Evolutionary conservation across 2,888 invertebrate genomes (phyloP).

Genomic region (Rhogogaster chlorosoma): DNA sequence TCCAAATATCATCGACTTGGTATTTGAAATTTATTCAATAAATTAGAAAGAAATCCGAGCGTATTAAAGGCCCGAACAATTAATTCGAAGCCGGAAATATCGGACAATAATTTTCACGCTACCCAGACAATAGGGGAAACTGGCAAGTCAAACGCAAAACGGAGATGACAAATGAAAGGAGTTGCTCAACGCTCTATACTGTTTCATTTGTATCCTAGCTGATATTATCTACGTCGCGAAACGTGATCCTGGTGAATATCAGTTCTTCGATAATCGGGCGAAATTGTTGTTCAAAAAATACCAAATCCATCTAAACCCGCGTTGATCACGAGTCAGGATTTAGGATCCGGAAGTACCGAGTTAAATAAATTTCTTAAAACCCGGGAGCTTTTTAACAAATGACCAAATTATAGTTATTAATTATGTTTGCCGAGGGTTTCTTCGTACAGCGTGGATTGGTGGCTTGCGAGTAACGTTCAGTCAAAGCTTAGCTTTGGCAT

Average conservation of each 20-base stretch:
- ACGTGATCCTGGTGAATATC: not conserved
- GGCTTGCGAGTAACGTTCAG: constrained; percentile 62
- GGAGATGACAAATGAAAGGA: constrained; percentile 71
- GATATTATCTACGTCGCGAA: constrained; percentile 20
- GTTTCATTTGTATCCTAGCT: constrained; percentile 58
- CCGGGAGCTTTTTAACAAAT: constrained; percentile 10
- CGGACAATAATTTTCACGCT: constrained; percentile 36
- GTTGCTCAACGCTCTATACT: constrained; percentile 56
- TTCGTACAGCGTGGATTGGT: constrained; percentile 18
- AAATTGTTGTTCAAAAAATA: not conserved
- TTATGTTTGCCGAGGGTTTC: constrained; percentile 36
- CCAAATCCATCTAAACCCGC: not conserved
- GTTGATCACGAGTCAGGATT: not conserved
- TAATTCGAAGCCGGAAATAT: not conserved
- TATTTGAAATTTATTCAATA: not conserved
- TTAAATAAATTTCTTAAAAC: not conserved
- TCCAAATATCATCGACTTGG: not conserved
- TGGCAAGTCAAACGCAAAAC: constrained; percentile 71
- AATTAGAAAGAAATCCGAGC: not conserved
- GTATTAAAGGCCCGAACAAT: not conserved
- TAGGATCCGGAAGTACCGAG: not conserved
- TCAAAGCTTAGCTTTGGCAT: constrained; percentile 69
- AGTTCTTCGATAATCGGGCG: not conserved
- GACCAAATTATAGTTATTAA: constrained; percentile 35
- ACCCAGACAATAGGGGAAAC: constrained; percentile 65